phyloP scores from a whole-genome alignment of 2,797 vertebrate species.

The Odontamblyopus rebecca region DNA sequence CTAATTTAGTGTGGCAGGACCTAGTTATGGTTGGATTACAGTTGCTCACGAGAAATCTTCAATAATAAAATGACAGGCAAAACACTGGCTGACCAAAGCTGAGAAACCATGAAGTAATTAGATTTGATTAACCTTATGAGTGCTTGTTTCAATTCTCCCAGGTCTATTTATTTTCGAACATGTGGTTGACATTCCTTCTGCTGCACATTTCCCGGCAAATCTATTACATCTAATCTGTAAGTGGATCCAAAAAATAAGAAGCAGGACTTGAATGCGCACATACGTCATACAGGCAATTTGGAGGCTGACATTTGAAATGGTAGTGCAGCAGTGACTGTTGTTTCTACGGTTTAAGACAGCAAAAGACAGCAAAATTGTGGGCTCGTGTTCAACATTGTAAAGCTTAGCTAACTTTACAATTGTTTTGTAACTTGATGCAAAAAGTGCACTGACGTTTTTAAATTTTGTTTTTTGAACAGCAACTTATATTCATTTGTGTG shows the following conservation, averaged over 20 bases:
- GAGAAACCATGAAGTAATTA: constrained; percentile 77
- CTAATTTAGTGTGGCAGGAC: constrained; percentile 72
- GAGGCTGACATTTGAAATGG: constrained; percentile 62
- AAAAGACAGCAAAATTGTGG: not conserved
- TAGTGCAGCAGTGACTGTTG: constrained; percentile 55
- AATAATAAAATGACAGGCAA: constrained; percentile 76
- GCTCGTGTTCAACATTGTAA: not conserved
- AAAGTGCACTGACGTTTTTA: not conserved
- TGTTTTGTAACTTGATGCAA: not conserved
- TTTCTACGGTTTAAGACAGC: constrained; percentile 40
- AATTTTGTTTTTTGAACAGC: not conserved
- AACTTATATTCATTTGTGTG: not conserved
- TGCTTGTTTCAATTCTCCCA: constrained; percentile 79
- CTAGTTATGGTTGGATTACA: constrained; percentile 70
- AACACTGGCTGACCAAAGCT: constrained; percentile 63
- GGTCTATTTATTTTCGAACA: constrained; percentile 83
- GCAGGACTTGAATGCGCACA: constrained; percentile 50
- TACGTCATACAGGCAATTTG: constrained; percentile 71
- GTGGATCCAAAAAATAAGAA: constrained; percentile 63
- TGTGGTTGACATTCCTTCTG: constrained; percentile 81
- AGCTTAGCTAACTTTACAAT: not conserved
- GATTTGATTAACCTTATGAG: constrained; percentile 80
- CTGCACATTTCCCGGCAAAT: constrained; percentile 81
- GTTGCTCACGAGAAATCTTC: constrained; percentile 66
- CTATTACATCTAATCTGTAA: constrained; percentile 81